Base-by-base conservation (phyloP, 2,797 vertebrate species). In the Brachyrhaphis roseni region DNA sequence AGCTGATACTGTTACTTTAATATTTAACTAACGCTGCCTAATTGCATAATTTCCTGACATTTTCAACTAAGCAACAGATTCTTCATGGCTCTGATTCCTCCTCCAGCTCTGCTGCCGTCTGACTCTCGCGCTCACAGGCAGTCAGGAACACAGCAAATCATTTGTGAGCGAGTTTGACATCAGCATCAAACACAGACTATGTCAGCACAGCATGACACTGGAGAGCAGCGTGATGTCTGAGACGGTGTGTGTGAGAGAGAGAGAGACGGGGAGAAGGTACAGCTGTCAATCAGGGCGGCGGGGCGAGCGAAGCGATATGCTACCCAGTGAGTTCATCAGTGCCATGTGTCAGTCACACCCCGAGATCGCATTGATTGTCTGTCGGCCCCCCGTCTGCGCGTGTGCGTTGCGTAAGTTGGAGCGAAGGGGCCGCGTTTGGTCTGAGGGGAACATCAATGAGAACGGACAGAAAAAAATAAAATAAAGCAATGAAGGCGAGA, bases 301-400 rank as follows among this genome's bases (percentile, higher is more conserved):
- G 88, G 84, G 77, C 77, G 82, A 85, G 89, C 87, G 87, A 78
- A 87, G 86, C 66, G 74, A 88, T 90, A 81, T 75, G 86, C 90
- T 90, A 90, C 91, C 89, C 90, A 72, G 90, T 80, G 90, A 87
- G 90, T 94, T 92, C 90, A 91, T 91, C 92, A 90, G 91, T 68
- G 39, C 87, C 82, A 83, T 77, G 92, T 91, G 93, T 94, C 93
- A 93, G 85, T 93, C 88, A 93, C 87, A 87, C 86, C 83, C 84
- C 11, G 75, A 86, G 89, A 92, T 92, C 90, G 80, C 92, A 92
- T 81, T 83, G 93, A 93, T 87, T 90, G 92, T 92, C 89, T 92
- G 94, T 86, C 89, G 84, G 88, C 91, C 59, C 81, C 68, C 90
- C 88, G 78, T 86, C 82, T 85, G 92, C 72, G 81, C 46, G 77